Base-by-base conservation (phyloP, 2,797 vertebrate species). In the Monodelphis domestica region DNA sequence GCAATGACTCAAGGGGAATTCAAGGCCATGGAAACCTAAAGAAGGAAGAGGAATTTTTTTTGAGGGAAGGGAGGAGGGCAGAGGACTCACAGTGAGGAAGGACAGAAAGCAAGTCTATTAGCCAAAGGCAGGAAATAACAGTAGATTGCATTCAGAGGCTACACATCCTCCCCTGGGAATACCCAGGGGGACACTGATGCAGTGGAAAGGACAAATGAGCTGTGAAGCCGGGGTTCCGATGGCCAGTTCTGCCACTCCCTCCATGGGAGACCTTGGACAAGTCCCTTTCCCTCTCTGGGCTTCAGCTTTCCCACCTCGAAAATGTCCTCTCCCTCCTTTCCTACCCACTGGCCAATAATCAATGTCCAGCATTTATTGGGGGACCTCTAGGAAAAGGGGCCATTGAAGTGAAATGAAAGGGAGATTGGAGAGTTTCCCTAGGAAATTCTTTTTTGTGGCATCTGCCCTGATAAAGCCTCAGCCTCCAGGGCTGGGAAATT, bases 391-490 rank as follows among this genome's bases (percentile, higher is more conserved):
- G 45, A 78, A 38, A 78, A 78, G 21, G 70, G 30, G 11, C n/a
- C 33, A 26, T 53, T 17, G 26, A 12, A 45, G 15, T 91, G 88
- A 87, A 94, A 30, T 53, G 11, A 87, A 92, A 21, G 70, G 63
- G 45, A 26, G 0, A 0, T 28, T 26, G 78, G 5, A n/a, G n/a
- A 93, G 70, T 45, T 3, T 3, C 1, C 0, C 9, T 0, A 33
- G 91, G 89, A 89, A n/a, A 2, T 24, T 29, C 57, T 17, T 28
- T 29, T 12, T 54, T 89, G n/a, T n/a, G n/a, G n/a, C n/a, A n/a
- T n/a, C 63, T 84, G 38, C 52, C 15, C n/a, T 88, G 91, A 90
- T 89, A 87, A 91, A 54, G 10, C 53, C 17, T 6, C 70, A 2
- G 4, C 57, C 28, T 52, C 15, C 5, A 53, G 12, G n/a, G 15